phyloP scores from a whole-genome alignment of 2,113 vertebrate species.

The Chrysochloris asiatica region DNA sequence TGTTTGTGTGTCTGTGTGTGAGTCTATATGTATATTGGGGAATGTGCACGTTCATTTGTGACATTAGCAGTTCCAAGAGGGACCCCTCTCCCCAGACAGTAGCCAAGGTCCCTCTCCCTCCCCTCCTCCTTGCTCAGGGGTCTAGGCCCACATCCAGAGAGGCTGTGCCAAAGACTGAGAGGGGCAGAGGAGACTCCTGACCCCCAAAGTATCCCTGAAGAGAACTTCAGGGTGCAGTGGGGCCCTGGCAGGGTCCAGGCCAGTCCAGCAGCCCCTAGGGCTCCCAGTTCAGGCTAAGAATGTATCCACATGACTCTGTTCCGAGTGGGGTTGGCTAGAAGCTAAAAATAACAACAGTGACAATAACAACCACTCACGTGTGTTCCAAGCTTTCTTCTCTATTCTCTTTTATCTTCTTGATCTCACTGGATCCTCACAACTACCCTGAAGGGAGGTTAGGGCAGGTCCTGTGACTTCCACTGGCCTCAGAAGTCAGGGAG shows the following conservation, averaged over 20 bases:
- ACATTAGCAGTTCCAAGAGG: background rate
- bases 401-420: conserved; percentile 14
- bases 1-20: background rate
- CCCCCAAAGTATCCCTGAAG: background rate
- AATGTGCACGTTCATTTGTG: background rate
- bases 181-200: background rate
- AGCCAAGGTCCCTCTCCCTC: background rate
- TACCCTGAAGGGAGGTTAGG: background rate
- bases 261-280: background rate
- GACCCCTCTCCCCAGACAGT: background rate
- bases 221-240: background rate
- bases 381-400: conserved; percentile 17
- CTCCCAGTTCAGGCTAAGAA: conserved; percentile 11
- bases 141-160: too few species aligned
- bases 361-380: conserved; percentile 1
- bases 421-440: conserved; percentile 36
- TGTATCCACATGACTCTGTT: background rate
- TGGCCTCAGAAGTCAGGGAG: background rate
- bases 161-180: background rate
- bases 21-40: background rate
- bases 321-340: background rate
- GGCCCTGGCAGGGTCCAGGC: background rate
- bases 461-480: background rate
- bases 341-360: conserved; percentile 29
- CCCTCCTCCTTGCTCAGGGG: background rate